Conservation (phyloP, 2,113 vertebrate genomes). For the Daboia siamensis region DNA sequence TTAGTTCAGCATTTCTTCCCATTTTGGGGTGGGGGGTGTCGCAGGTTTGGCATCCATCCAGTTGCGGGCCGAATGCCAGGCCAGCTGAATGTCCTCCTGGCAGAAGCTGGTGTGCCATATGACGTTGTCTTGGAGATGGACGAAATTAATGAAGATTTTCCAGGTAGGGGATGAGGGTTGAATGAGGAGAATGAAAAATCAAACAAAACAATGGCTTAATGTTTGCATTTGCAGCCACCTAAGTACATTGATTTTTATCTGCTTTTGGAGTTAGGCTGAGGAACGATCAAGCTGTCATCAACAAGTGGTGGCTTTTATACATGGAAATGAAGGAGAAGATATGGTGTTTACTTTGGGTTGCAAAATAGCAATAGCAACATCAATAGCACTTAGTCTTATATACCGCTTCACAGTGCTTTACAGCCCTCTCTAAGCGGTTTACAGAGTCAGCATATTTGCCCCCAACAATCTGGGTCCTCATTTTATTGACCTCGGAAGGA, state of each 20-base stretch:
- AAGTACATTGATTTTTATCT: not conserved
- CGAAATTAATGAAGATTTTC: conserved; percentile 48
- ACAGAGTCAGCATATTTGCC: no score
- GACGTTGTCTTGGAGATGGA: conserved; percentile 55
- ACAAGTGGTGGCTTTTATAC: not conserved
- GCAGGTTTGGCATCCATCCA: conserved; percentile 75
- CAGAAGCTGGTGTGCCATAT: conserved; percentile 49
- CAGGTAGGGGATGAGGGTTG: conserved; percentile 28
- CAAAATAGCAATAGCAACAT: not conserved
- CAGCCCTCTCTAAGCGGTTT: no score
- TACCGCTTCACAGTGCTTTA: no score
- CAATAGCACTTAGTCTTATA: not conserved
- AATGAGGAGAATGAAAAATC: no score
- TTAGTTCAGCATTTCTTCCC: conserved; percentile 12
- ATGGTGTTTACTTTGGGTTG: not conserved
- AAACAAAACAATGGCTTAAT: not conserved
- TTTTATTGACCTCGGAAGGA: not conserved
- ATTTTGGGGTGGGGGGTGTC: not conserved
- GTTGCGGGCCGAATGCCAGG: conserved; percentile 54
- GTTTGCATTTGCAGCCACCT: not conserved
- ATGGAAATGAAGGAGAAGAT: not conserved
- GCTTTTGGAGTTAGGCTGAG: not conserved
- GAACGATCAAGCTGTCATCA: not conserved
- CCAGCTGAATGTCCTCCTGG: conserved; percentile 44
- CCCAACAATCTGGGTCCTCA: not conserved